phyloP scores from a whole-genome alignment of 1,140 invertebrate genomes.

The Eciton burchellii region DNA sequence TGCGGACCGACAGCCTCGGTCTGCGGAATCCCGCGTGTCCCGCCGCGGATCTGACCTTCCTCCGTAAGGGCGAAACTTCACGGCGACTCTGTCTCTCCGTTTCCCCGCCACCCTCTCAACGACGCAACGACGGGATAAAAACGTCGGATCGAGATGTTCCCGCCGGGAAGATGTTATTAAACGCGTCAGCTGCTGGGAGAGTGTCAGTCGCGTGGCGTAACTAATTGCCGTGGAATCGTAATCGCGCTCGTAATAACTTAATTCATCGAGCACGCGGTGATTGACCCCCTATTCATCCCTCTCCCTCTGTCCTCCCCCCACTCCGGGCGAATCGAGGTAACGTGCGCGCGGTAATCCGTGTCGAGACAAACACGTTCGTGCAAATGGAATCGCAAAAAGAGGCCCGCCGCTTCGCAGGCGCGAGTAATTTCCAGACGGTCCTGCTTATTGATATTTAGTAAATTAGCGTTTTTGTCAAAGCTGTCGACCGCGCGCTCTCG shows the following conservation, averaged over 20 bases:
- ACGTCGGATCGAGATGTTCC: slow-evolving; percentile 1
- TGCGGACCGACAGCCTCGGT: not conserved
- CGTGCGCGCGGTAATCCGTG: not conserved
- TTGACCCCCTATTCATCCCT: no score
- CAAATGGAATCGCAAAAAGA: not conserved
- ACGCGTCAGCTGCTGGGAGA: slow-evolving; percentile 1
- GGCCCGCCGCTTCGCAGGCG: not conserved
- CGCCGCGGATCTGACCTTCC: not conserved
- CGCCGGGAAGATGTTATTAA: slow-evolving; percentile 30
- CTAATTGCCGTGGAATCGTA: slow-evolving; percentile 35
- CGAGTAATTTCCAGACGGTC: no score
- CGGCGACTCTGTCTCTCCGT: no score
- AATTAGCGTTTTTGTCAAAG: not conserved
- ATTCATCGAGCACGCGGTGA: slow-evolving; percentile 25
- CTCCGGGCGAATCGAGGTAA: not conserved
- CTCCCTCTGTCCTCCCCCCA: no score
- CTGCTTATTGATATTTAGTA: not conserved
- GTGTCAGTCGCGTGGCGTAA: slow-evolving; percentile 15
- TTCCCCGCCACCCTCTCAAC: slow-evolving; percentile 15
- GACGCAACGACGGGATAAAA: slow-evolving; percentile 18
- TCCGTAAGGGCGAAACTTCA: not conserved
- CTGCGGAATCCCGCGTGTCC: not conserved
- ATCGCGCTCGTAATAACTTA: slow-evolving; percentile 31
- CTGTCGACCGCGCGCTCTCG: not conserved
- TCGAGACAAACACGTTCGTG: not conserved